These are phyloP conservation scores for Neopipo cinnamomea DNA, from an alignment of 2,113 vertebrate genomes.

Conservation along the genomic window DNA sequence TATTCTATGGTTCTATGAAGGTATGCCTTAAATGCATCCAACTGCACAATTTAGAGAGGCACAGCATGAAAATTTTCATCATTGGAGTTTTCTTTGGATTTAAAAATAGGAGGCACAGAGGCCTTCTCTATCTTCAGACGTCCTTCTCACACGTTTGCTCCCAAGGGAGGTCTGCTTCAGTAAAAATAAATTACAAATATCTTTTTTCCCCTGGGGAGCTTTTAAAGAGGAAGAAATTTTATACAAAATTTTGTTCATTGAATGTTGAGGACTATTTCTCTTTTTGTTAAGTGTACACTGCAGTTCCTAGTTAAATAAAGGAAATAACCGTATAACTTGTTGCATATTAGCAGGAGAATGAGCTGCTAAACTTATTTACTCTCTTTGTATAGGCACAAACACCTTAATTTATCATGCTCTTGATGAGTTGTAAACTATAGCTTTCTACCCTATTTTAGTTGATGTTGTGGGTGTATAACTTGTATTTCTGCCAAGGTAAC, in stretches of 20 bases:
- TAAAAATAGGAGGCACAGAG: not conserved
- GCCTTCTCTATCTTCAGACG: not conserved
- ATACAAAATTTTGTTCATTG: not conserved
- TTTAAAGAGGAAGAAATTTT: not conserved
- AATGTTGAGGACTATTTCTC: not conserved
- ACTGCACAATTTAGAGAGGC: not conserved
- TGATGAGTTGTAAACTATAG: not conserved
- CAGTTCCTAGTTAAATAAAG: not conserved
- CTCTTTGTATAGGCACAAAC: not conserved
- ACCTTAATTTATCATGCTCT: not conserved
- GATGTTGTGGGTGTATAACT: not conserved
- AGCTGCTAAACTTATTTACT: not conserved
- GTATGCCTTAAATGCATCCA: not conserved
- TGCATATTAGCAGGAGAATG: not conserved
- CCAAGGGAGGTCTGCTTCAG: not conserved
- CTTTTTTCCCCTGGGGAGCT: not conserved
- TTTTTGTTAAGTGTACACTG: not conserved
- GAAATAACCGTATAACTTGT: not conserved
- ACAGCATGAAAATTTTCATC: not conserved
- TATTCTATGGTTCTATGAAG: not conserved
- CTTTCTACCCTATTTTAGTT: not conserved
- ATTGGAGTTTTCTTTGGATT: not conserved
- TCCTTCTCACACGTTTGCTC: not conserved
- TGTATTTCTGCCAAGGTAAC: not conserved
- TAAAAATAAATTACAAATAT: not conserved